phyloP scores from a whole-genome alignment of 2,113 vertebrate genomes.

The Podiceps cristatus region DNA sequence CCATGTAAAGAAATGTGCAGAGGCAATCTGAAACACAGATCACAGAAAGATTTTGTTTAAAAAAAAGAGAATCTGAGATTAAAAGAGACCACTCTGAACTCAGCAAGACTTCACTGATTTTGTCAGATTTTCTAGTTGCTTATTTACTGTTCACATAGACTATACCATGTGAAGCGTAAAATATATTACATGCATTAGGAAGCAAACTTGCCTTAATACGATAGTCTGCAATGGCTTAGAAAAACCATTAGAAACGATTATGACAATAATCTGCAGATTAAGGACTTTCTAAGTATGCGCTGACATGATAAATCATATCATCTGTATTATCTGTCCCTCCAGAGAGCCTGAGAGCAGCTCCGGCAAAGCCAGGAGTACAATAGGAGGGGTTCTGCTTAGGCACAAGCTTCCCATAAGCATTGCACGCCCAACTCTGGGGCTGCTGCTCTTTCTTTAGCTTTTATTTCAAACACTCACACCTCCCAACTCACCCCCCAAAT shows the following conservation, averaged over 20 bases:
- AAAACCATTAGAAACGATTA: constrained; percentile 57
- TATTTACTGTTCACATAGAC: constrained; percentile 2
- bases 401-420: not conserved
- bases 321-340: constrained; percentile 31
- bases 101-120: not conserved
- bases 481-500: not conserved
- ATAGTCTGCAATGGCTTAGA: constrained; percentile 17
- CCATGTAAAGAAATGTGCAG: not conserved
- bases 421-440: not conserved
- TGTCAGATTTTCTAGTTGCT: not conserved
- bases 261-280: constrained; percentile 66
- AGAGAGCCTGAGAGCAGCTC: not conserved
- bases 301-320: constrained; percentile 53
- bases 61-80: not conserved
- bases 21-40: not conserved
- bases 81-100: not conserved
- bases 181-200: not conserved
- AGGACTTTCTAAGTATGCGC: constrained; percentile 29
- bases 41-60: not conserved
- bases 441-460: not conserved
- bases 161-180: not conserved
- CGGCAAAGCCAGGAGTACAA: constrained; percentile 4
- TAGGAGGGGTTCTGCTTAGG: not conserved
- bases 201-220: not conserved
- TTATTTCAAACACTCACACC: not conserved